Evolutionary conservation across 2,888 invertebrate species (phyloP).

Genomic region (Andrena marginata): DNA sequence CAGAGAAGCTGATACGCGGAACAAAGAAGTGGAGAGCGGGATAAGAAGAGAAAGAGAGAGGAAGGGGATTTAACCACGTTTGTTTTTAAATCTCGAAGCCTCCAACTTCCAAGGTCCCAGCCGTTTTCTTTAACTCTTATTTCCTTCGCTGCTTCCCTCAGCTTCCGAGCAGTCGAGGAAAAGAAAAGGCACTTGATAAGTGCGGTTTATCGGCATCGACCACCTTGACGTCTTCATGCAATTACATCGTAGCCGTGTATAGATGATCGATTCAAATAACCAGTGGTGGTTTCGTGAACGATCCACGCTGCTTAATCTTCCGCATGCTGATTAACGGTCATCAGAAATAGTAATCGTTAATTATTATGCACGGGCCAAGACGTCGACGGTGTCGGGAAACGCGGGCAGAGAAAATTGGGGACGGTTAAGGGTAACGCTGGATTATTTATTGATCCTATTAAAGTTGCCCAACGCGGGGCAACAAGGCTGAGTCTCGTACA

Average conservation of each 20-base stretch:
- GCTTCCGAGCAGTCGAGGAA: slow-evolving; percentile 14
- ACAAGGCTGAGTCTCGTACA: neutral
- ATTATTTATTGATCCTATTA: neutral
- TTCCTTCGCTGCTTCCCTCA: slow-evolving; percentile 12
- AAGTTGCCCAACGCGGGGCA: too few species aligned
- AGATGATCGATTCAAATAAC: slow-evolving; percentile 35
- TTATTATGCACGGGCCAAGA: slow-evolving; percentile 20
- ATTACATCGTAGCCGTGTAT: slow-evolving; percentile 37
- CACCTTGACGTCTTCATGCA: slow-evolving; percentile 51
- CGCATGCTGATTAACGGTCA: slow-evolving; percentile 28
- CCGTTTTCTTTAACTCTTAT: slow-evolving; percentile 8
- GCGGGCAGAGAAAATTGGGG: neutral
- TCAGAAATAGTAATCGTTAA: slow-evolving; percentile 37
- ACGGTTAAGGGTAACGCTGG: neutral
- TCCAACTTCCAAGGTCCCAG: neutral
- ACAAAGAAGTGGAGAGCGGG: neutral
- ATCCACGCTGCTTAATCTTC: slow-evolving; percentile 24
- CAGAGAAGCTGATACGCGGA: neutral
- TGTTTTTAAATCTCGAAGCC: slow-evolving; percentile 17
- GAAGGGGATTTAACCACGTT: slow-evolving; percentile 20
- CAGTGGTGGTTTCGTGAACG: slow-evolving; percentile 28
- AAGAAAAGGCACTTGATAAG: slow-evolving; percentile 7
- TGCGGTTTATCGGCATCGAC: slow-evolving; percentile 33
- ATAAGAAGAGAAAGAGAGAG: neutral
- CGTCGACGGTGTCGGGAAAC: neutral